Percentiles rank a stretch among this genome's conserved stretches.
Evolutionary conservation across 2,888 invertebrate species (phyloP).

Genomic region (Drosophila borealis): DNA sequence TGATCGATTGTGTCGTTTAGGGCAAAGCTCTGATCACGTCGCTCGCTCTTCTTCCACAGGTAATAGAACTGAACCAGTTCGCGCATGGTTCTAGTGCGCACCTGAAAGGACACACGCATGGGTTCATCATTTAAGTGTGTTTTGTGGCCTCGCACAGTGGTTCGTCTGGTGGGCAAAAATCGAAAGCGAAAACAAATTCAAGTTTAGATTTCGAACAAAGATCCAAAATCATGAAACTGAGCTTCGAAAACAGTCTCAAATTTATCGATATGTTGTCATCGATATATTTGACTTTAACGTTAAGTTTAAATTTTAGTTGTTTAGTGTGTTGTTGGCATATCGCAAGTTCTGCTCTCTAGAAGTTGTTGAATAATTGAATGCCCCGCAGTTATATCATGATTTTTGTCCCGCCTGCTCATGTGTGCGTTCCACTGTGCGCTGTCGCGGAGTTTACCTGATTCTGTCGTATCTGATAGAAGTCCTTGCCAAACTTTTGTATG

Average conservation of each 20-base stretch:
- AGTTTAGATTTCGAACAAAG: not conserved
- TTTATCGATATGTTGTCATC: too few relatives aligned
- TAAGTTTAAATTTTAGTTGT: too few relatives aligned
- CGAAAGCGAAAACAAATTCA: not conserved
- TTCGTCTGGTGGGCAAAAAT: not conserved
- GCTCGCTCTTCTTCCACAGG: conserved; percentile 99
- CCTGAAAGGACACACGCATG: conserved; percentile 69
- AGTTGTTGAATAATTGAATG: too few relatives aligned
- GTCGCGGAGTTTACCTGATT: conserved; percentile 88
- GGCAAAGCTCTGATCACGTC: conserved; percentile 90
- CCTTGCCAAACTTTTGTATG: conserved; percentile 96
- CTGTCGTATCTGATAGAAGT: conserved; percentile 97
- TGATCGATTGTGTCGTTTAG: conserved; percentile 83
- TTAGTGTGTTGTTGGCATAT: too few relatives aligned
- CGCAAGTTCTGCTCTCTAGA: too few relatives aligned
- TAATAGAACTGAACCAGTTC: conserved; percentile 98
- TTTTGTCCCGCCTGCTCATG: not conserved
- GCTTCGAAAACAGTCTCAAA: too few relatives aligned
- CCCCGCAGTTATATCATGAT: too few relatives aligned
- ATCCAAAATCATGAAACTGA: not conserved
- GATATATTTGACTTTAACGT: too few relatives aligned
- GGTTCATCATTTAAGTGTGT: conserved; percentile 10
- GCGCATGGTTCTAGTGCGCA: conserved; percentile 96
- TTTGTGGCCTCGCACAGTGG: conserved; percentile 1
- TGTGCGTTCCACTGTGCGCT: not conserved